Evolutionary conservation across 2,113 vertebrate species (phyloP), one percentile per base, ranked within the genome.

Genomic region (Erpornis zantholeuca): DNA sequence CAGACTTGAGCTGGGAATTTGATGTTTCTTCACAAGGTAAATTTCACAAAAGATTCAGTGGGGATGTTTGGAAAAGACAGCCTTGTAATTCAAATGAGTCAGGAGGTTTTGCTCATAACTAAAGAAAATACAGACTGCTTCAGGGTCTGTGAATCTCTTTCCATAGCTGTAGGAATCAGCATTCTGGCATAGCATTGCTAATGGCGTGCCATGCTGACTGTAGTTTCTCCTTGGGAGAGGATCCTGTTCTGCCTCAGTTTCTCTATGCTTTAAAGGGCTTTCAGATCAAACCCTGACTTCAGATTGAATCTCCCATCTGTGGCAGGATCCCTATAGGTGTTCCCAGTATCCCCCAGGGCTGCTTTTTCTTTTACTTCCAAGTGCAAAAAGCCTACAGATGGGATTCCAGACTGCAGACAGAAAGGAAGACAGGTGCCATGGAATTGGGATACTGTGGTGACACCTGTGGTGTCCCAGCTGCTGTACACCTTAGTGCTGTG

Each of bases 41-140:
- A 91, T 91, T 86, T 92, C 79, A 88, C 36, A 38, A 86, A 79
- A 79, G 61, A 72, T 61, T 86, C 71, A 80, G 40, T 50, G 31
- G 45, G 45, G 54, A 81, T 86, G 73, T 81, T 70, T 63, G 47
- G 52, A 54, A 86, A 94, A 83, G 54, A n/a, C 38, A 86, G 0
- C n/a, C 27, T 61, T 80, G 47, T 77, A 72, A 73, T 81, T 73
- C 52, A 88, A 81, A 92, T 86, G 64, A 83, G 14, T 79, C 68
- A 22, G 65, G 72, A 88, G 69, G 35, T 65, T 95, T 96, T 88
- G 45, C 64, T 91, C 42, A 21, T 86, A 86, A 80, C 40, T 80
- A 69, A 65, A 77, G 59, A 94, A 83, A 94, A 85, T 36, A 38
- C 53, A 76, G 71, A n/a, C 69, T 64, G 38, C 59, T 77, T 70